Conservation (phyloP, 2,797 vertebrate species). For the Mormyrus proboscirostris region DNA sequence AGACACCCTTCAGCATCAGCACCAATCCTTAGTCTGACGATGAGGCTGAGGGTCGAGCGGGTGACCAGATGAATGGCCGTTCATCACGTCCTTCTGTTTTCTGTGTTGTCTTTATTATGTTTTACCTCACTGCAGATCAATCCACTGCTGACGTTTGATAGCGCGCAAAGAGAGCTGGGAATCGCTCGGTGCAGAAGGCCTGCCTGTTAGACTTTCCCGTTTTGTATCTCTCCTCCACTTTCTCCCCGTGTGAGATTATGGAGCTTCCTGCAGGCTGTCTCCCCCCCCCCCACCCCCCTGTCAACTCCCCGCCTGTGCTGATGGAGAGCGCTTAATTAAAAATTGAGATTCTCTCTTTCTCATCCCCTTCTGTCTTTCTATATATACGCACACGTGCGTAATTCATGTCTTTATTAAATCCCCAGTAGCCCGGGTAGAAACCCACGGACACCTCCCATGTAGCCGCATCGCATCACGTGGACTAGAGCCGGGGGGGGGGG, state of each 20-base stretch:
- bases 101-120: neutral
- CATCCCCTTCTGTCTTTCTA: slow-evolving; percentile 42
- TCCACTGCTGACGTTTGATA: neutral
- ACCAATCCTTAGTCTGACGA: neutral
- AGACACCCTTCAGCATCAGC: neutral
- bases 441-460: slow-evolving; percentile 22
- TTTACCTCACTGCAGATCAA: neutral
- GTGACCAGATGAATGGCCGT: neutral
- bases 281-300: neutral
- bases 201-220: neutral
- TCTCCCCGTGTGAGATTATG: slow-evolving; percentile 8
- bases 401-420: slow-evolving; percentile 49
- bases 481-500: neutral
- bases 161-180: neutral
- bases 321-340: slow-evolving; percentile 35
- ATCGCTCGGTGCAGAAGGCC: neutral
- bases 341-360: slow-evolving; percentile 27
- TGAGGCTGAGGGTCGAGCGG: neutral
- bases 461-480: neutral
- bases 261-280: slow-evolving; percentile 1
- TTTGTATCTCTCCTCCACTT: neutral
- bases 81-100: neutral
- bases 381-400: slow-evolving; percentile 46
- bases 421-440: slow-evolving; percentile 29
- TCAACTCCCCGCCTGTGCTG: slow-evolving; percentile 17